These are phyloP conservation scores for Pluvianellus socialis DNA, from an alignment of 2,113 vertebrate genomes.

Conservation along the genomic window DNA sequence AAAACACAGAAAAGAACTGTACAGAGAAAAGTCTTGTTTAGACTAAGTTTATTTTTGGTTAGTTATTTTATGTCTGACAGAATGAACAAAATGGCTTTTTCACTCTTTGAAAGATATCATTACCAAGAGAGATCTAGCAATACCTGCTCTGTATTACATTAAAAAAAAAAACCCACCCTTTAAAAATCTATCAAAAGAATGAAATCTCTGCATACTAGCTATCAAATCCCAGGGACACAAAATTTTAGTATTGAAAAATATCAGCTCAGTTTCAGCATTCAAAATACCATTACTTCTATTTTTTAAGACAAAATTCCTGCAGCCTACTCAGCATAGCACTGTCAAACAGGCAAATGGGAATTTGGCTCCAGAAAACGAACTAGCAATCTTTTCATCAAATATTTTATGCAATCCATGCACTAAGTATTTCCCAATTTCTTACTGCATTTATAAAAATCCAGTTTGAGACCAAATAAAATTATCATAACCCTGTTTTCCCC, in stretches of 20 bases:
- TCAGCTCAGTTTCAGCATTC: neutral
- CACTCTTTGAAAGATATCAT: neutral
- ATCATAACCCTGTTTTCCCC: neutral
- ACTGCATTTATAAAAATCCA: neutral
- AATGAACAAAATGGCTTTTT: neutral
- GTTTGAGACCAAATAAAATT: neutral
- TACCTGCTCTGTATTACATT: neutral
- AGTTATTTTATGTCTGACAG: neutral
- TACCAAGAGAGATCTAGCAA: neutral
- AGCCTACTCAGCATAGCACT: neutral
- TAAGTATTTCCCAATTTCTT: neutral
- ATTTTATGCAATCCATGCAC: neutral
- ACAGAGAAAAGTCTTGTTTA: neutral
- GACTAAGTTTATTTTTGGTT: neutral
- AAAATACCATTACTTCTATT: neutral
- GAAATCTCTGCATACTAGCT: neutral
- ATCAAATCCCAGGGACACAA: neutral
- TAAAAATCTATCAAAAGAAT: neutral
- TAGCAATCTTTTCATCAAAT: neutral
- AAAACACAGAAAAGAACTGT: neutral
- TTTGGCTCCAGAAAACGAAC: neutral
- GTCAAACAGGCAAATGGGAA: neutral
- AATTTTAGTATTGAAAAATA: neutral
- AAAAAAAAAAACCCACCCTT: neutral
- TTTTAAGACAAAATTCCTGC: neutral